Percentiles rank a stretch among this genome's conserved stretches.
Evolutionary conservation across 2,113 vertebrate genomes (phyloP).

Genomic region (Emydura subglobosa): DNA sequence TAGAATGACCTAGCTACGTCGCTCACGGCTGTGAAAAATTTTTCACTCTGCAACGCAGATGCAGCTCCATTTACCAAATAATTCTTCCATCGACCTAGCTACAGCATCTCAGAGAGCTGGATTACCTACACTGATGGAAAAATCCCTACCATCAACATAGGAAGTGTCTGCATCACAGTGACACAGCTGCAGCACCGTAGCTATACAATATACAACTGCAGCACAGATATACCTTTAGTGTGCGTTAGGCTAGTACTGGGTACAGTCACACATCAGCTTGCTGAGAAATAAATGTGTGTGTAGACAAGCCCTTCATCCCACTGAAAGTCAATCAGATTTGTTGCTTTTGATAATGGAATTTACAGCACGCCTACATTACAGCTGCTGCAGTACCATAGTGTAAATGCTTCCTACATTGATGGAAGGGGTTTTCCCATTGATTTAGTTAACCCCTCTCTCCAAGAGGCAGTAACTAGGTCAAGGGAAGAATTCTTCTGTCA

Average conservation of each 20-base stretch:
- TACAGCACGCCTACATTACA: background rate
- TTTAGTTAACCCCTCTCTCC: too few relatives aligned
- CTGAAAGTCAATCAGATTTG: background rate
- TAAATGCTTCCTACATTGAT: background rate
- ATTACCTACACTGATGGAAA: background rate
- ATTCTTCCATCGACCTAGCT: background rate
- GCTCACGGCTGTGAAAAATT: background rate
- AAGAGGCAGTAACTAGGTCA: background rate
- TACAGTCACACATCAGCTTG: background rate
- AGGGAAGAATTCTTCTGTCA: background rate
- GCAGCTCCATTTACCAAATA: background rate
- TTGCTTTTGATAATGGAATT: background rate
- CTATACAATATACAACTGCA: background rate
- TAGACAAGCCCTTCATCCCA: background rate
- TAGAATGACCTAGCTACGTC: background rate
- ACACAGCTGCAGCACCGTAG: background rate
- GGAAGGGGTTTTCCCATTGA: background rate
- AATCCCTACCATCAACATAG: background rate
- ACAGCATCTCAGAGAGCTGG: background rate
- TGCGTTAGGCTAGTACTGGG: background rate
- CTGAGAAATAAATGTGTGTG: background rate
- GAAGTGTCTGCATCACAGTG: background rate
- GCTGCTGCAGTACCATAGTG: background rate
- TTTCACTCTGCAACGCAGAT: background rate
- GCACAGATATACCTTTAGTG: background rate